A percentile compares a stretch with the other conserved stretches of the same genome.
Evolutionary conservation across 2,888 invertebrate genomes (phyloP).

Genomic region (Augiades crinisus): DNA sequence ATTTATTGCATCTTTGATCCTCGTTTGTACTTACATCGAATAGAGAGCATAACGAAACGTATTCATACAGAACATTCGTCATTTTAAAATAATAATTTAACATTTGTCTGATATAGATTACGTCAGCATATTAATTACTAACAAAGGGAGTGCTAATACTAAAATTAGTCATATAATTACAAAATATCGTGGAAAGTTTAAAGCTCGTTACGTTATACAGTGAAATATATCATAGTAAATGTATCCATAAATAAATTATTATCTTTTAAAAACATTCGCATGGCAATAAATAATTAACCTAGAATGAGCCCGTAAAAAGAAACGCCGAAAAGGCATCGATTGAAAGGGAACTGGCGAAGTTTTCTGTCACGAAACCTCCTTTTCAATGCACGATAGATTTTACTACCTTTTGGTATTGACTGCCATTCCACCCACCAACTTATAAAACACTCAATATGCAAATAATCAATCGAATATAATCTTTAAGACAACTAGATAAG

Average conservation of each 20-base stretch:
- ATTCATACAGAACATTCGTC: no score
- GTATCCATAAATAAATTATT: constrained; percentile 21
- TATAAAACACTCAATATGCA: constrained; percentile 11
- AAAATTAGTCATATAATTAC: constrained; percentile 1
- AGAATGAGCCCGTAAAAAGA: constrained; percentile 44
- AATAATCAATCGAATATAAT: constrained; percentile 34
- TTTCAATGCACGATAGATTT: constrained; percentile 72
- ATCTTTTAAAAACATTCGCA: constrained; percentile 38
- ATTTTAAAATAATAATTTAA: no score
- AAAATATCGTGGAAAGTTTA: not conserved
- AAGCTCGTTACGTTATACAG: constrained; percentile 8
- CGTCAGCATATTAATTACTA: no score
- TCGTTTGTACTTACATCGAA: not conserved
- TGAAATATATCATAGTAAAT: constrained; percentile 13
- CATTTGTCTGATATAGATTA: no score
- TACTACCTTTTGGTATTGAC: constrained; percentile 60
- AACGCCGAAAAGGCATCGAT: constrained; percentile 63
- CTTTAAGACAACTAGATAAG: constrained; percentile 38
- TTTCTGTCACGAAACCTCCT: constrained; percentile 68
- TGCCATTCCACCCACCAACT: constrained; percentile 39
- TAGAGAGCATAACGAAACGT: no score
- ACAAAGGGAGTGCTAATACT: no score
- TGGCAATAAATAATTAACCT: constrained; percentile 66
- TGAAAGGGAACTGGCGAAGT: constrained; percentile 59
- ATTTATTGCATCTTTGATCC: constrained; percentile 22